Base-by-base conservation (phyloP, 2,113 vertebrate genomes). In the Hucho hucho region DNA sequence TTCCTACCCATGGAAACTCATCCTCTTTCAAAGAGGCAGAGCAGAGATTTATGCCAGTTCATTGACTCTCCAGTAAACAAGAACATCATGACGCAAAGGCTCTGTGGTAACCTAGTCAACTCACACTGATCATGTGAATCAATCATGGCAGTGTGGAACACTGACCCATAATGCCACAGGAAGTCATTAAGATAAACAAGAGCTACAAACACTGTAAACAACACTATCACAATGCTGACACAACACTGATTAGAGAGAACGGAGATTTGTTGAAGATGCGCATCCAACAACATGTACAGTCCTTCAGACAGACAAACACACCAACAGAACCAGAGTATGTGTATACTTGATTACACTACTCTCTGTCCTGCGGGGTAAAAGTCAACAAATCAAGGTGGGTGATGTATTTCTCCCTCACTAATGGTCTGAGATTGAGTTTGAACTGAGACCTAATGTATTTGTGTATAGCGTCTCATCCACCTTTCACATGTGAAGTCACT, bases 151-250 rank as follows among this genome's bases (percentile, higher is more conserved):
- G 72, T 69, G 74, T 26, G 74, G 26, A 12, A 70, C 68, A 6
- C 0, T 7, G 75, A 72, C 81, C 81, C 84, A 80, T 76, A 74
- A 74, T 76, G 80, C 72, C 69, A 86, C 88, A 90, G 87, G 86
- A 92, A 89, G 83, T 37, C 69, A n/a, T 7, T 70, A 81, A 76
- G 82, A 84, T 91, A 92, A 93, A 92, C 91, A 91, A 16, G 1
- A 66, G 77, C 70, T 75, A 64, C 61, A 82, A 80, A 81, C 81
- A 61, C 53, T 69, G 81, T 88, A 90, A 89, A 92, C 85, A 88
- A 58, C 83, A 63, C 69, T 77, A 72, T 74, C 56, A 77, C 46
- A 66, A 79, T 78, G 63, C 72, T 65, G 86, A 77, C 75, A 76
- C 69, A 18, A 43, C 3, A 76, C 88, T 91, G 90, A 92, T 91